phyloP scores from a whole-genome alignment of 2,797 vertebrate genomes.

The Danio aesculapii region DNA sequence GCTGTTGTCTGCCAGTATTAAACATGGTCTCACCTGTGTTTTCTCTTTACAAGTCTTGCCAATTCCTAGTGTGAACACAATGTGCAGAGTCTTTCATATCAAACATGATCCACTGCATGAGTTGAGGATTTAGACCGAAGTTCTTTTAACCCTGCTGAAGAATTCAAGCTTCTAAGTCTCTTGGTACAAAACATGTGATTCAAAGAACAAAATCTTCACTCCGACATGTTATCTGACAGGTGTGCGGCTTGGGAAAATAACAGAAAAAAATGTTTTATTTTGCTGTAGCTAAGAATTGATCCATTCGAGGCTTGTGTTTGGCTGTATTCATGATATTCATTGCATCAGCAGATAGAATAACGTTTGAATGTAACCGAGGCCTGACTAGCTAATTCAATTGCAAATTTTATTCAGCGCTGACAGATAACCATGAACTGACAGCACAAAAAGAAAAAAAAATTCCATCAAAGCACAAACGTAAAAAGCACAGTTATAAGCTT shows the following conservation, averaged over 20 bases:
- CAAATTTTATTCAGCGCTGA: slow-evolving; percentile 46
- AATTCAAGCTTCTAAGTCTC: slow-evolving; percentile 3
- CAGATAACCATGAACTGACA: slow-evolving; percentile 43
- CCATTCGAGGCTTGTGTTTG: slow-evolving; percentile 24
- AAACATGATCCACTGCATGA: slow-evolving; percentile 42
- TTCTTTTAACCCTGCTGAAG: slow-evolving; percentile 1
- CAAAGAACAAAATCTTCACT: slow-evolving; percentile 15
- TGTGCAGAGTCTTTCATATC: slow-evolving; percentile 42
- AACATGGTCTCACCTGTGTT: slow-evolving; percentile 30
- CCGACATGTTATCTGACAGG: slow-evolving; percentile 20
- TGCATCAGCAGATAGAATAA: slow-evolving; percentile 36
- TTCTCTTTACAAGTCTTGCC: slow-evolving; percentile 9
- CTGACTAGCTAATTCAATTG: slow-evolving; percentile 45
- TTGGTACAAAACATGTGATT: background rate
- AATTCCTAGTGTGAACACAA: slow-evolving; percentile 45
- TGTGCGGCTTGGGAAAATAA: background rate
- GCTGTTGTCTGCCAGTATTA: slow-evolving; percentile 36
- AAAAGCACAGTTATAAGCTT: background rate
- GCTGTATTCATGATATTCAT: slow-evolving; percentile 40
- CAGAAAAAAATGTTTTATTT: background rate
- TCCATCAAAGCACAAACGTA: slow-evolving; percentile 41
- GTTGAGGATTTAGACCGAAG: slow-evolving; percentile 22
- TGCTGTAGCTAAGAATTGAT: background rate
- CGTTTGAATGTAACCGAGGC: slow-evolving; percentile 26
- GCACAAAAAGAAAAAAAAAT: slow-evolving; percentile 22